A percentile compares a stretch with the other conserved stretches of the same genome.
Evolutionary conservation across 2,113 vertebrate species (phyloP).

Genomic region (Perccottus glenii): DNA sequence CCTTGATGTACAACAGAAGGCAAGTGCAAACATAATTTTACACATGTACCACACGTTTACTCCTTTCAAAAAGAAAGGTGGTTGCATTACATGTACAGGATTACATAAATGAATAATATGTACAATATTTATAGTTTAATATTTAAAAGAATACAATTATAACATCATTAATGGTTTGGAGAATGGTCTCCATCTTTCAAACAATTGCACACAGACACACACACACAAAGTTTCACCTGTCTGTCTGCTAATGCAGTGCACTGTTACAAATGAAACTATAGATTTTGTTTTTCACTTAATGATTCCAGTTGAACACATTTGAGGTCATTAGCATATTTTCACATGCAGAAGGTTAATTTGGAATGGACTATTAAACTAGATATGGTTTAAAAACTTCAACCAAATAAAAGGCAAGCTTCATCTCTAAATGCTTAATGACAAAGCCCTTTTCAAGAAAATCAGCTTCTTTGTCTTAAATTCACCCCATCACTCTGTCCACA

Average conservation of each 20-base stretch:
- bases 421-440: slow-evolving; percentile 49
- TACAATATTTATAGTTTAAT: slow-evolving; percentile 83
- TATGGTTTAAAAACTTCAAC: slow-evolving; percentile 29
- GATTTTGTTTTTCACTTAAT: slow-evolving; percentile 18
- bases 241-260: slow-evolving; percentile 51
- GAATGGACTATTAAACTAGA: slow-evolving; percentile 51
- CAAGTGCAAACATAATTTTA: slow-evolving; percentile 96
- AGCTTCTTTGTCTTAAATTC: slow-evolving; percentile 14
- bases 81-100: slow-evolving; percentile 88
- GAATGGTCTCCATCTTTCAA: slow-evolving; percentile 57
- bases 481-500: slow-evolving; percentile 30
- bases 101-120: slow-evolving; percentile 81
- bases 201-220: slow-evolving; percentile 48
- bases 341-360: slow-evolving; percentile 61
- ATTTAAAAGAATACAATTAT: slow-evolving; percentile 78
- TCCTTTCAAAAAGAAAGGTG: slow-evolving; percentile 93
- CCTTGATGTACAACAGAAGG: slow-evolving; percentile 85
- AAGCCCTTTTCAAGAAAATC: slow-evolving; percentile 66
- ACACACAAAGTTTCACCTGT: slow-evolving; percentile 44
- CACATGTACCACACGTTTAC: slow-evolving; percentile 89
- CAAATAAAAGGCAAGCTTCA: slow-evolving; percentile 62
- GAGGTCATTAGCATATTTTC: slow-evolving; percentile 54
- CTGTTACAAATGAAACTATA: slow-evolving; percentile 35
- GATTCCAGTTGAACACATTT: slow-evolving; percentile 70
- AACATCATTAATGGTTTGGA: slow-evolving; percentile 70